Evolutionary conservation across 2,113 vertebrate genomes (phyloP).

Genomic region (Mesembrinibis cayennensis): DNA sequence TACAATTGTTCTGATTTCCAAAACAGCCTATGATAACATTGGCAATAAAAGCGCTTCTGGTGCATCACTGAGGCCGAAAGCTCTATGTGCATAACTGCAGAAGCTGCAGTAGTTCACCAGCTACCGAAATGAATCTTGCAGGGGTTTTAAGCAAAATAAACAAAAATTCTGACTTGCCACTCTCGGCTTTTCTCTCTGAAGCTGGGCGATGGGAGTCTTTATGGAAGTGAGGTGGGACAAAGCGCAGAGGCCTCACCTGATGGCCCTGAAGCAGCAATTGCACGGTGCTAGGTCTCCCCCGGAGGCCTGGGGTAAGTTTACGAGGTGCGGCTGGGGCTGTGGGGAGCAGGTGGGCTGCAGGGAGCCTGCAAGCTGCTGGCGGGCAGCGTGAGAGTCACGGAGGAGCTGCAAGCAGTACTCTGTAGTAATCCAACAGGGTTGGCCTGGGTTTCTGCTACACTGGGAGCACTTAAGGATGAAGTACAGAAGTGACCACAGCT

Average conservation of each 20-base stretch:
- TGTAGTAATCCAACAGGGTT: fast-evolving
- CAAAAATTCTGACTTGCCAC: not conserved
- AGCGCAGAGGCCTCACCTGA: not conserved
- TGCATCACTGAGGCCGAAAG: not conserved
- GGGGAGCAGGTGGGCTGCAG: not conserved
- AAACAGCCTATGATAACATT: not conserved
- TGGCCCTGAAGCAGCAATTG: not conserved
- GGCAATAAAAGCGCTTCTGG: not conserved
- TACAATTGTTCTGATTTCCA: not conserved
- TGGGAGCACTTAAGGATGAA: not conserved
- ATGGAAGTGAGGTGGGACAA: not conserved
- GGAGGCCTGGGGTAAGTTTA: not conserved
- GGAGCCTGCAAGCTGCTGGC: not conserved
- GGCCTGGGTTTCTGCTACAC: not conserved
- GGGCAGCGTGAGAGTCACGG: not conserved
- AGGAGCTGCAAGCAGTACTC: not conserved
- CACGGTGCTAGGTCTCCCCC: not conserved
- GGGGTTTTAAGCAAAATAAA: not conserved
- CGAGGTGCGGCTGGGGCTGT: not conserved
- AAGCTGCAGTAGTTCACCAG: not conserved
- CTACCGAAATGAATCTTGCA: not conserved
- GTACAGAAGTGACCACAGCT: not conserved
- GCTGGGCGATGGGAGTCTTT: not conserved
- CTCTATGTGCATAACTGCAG: not conserved
- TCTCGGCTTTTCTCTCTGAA: not conserved